Evolutionary conservation across 2,797 vertebrate species (phyloP), one percentile per base, ranked within the genome.

Genomic region (Bufotes viridis): DNA sequence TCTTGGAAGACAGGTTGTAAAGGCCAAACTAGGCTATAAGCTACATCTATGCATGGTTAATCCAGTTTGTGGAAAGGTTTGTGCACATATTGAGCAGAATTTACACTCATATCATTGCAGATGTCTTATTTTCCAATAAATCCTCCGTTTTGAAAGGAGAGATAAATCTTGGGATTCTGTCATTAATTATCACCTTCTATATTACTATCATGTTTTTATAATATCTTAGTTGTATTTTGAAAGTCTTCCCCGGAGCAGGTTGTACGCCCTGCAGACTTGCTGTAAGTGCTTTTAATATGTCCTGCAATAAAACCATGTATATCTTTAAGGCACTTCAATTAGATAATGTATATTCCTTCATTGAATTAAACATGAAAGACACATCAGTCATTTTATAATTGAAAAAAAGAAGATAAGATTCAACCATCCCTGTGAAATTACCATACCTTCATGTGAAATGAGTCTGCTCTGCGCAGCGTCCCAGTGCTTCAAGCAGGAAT

Each of bases 251-350:
- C 58, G 57, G 17, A 53, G 55, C 80, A 89, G 67, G 60, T 58
- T 89, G 81, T 82, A 79, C 22, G 55, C 81, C 88, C 80, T 22
- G 81, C 78, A 69, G 83, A 72, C 81, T 87, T 11, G 81, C 80
- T 87, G 26, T 87, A 87, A 83, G 88, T 82, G 70, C 79, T 87
- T 89, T 84, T 89, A 89, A 87, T 89, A 89, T 79, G 72, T 89
- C 72, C 78, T 34, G 74, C 88, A 86, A 83, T 89, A 89, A 89
- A 82, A 89, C 65, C 26, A 80, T 78, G 81, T 83, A 72, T 80
- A 79, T 82, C 84, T 89, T 72, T 87, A 78, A 87, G 84, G 85
- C 84, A 83, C 76, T 82, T 89, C 61, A 83, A 83, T 82, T 49
- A 69, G 63, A 83, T 89, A 82, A 89, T 89, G 78, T 72, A 83